Conservation (phyloP, 2,113 vertebrate genomes). For the Anoura caudifer region DNA sequence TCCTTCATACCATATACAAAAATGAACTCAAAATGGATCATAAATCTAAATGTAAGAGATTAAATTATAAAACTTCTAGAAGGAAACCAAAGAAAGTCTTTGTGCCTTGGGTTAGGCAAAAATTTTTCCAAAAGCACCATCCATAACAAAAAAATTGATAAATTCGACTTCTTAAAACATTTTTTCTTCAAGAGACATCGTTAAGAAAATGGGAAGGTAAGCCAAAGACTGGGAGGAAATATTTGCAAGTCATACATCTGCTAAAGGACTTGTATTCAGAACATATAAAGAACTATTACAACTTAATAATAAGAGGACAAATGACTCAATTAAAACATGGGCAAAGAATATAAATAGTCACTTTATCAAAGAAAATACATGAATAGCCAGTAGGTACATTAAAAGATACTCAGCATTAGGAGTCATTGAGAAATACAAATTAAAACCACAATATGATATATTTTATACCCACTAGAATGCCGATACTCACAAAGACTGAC, state of each 20-base stretch:
- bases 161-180: background rate
- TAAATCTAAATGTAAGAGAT: too few relatives aligned
- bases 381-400: background rate
- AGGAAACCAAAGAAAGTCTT: background rate
- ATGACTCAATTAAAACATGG: background rate
- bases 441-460: background rate
- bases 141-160: background rate
- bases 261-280: background rate
- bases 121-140: background rate
- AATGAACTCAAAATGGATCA: too few relatives aligned
- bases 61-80: too few relatives aligned
- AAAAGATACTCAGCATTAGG: background rate
- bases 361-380: background rate
- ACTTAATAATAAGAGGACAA: background rate
- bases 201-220: background rate
- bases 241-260: background rate
- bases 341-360: background rate
- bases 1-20: too few relatives aligned
- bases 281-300: background rate
- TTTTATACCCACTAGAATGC: background rate
- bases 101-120: background rate
- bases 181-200: background rate
- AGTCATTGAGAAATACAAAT: background rate
- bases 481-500: background rate
- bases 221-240: background rate